These are phyloP conservation scores for Pilophorus perplexus DNA, from an alignment of 2,888 invertebrate genomes.

Conservation along the genomic window DNA sequence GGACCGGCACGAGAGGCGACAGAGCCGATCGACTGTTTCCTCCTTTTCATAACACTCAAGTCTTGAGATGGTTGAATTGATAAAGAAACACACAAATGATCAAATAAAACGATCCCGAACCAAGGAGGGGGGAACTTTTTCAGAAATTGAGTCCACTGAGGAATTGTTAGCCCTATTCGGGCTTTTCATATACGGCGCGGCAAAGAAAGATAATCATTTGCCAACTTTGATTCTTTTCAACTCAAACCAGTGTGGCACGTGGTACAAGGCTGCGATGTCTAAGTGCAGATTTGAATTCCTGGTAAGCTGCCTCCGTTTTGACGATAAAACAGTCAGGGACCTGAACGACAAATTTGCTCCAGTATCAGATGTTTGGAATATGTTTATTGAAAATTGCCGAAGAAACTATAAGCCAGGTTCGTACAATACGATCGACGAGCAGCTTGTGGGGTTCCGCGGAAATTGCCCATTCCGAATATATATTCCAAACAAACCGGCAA, in stretches of 20 bases:
- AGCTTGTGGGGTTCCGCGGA: constrained; percentile 48
- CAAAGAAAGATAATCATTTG: constrained; percentile 28
- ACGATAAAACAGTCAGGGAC: constrained; percentile 1
- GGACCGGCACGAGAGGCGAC: neutral
- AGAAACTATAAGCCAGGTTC: constrained; percentile 45
- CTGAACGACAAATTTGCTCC: neutral
- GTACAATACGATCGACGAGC: constrained; percentile 49
- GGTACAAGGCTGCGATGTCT: constrained; percentile 29
- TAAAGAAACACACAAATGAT: constrained; percentile 19
- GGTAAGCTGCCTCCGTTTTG: constrained; percentile 9
- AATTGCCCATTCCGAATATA: constrained; percentile 48
- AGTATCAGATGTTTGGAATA: constrained; percentile 46
- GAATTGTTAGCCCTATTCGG: constrained; percentile 34
- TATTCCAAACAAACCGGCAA: constrained; percentile 48
- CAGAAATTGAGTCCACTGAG: constrained; percentile 6
- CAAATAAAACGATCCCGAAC: constrained; percentile 3
- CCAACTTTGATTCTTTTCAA: constrained; percentile 23
- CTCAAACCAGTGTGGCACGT: neutral
- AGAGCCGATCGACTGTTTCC: neutral
- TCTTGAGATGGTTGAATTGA: constrained; percentile 8
- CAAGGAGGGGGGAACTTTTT: neutral
- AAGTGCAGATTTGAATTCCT: constrained; percentile 9
- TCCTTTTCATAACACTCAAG: constrained; percentile 23
- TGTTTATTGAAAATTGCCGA: constrained; percentile 46
- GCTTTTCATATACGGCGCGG: constrained; percentile 17